Conservation (phyloP, 1,140 invertebrate species). For the Galleria mellonella region DNA sequence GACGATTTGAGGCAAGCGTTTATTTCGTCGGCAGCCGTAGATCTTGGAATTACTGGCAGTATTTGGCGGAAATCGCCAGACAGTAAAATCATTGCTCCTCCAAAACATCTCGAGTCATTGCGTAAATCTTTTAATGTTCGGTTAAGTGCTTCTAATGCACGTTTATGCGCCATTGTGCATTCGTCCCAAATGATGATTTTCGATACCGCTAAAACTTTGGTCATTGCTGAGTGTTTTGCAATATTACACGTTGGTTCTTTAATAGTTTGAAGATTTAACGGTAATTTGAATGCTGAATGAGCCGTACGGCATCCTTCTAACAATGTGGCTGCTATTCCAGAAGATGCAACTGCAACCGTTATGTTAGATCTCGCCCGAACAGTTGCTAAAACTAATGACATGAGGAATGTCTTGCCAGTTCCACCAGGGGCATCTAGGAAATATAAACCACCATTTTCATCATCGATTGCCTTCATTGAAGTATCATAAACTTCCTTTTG, state of each 20-base stretch:
- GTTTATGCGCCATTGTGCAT: conserved; percentile 51
- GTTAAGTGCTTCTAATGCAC: conserved; percentile 53
- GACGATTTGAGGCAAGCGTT: conserved; percentile 8
- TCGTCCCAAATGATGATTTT: conserved; percentile 48
- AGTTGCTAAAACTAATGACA: conserved; percentile 41
- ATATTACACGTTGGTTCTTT: conserved; percentile 51
- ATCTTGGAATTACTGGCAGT: conserved; percentile 49
- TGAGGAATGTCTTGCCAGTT: conserved; percentile 40
- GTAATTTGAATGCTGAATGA: conserved; percentile 13
- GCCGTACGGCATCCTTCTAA: conserved; percentile 11
- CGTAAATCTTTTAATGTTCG: conserved; percentile 45
- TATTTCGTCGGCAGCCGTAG: conserved; percentile 6
- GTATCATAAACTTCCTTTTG: conserved; percentile 45
- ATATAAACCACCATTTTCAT: conserved; percentile 28
- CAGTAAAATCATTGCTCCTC: conserved; percentile 18
- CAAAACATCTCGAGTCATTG: conserved; percentile 14
- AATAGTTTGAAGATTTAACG: conserved; percentile 15
- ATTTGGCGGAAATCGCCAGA: conserved; percentile 62
- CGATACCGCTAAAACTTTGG: conserved; percentile 28
- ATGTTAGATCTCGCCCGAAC: conserved; percentile 33
- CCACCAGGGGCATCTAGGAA: conserved; percentile 61
- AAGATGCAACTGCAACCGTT: conserved; percentile 67
- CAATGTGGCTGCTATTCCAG: conserved; percentile 63
- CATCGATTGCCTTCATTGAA: conserved; percentile 39
- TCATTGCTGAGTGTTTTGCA: conserved; percentile 23